Conservation (phyloP, 2,113 vertebrate genomes). For the Spheniscus mendiculus region DNA sequence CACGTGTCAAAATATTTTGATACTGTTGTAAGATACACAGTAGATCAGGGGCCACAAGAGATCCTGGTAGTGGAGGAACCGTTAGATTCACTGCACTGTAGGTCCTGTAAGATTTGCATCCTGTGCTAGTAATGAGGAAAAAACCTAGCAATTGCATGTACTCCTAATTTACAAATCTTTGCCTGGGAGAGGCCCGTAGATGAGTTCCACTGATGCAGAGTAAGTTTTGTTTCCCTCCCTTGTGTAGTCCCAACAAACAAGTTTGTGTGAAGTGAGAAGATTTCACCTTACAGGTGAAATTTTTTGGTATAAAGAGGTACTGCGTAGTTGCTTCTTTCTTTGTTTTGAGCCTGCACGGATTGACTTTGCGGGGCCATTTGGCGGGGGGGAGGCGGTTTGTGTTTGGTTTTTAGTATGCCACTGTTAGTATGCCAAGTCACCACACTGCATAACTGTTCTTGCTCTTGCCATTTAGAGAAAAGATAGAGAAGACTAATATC, state of each 20-base stretch:
- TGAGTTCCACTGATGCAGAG: not conserved
- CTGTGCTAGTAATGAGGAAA: not conserved
- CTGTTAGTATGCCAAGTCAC: not conserved
- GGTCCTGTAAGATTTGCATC: not conserved
- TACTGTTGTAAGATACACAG: not conserved
- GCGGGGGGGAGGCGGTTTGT: fast-evolving
- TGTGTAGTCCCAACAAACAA: not conserved
- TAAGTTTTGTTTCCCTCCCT: not conserved
- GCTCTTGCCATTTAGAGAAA: slow-evolving; percentile 76
- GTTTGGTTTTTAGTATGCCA: not conserved
- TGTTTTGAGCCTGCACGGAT: not conserved
- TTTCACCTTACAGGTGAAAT: not conserved
- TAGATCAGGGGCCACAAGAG: not conserved
- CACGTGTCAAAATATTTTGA: not conserved
- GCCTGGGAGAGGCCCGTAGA: not conserved
- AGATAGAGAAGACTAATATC: slow-evolving; percentile 69
- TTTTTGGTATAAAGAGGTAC: not conserved
- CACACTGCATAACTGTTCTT: not conserved
- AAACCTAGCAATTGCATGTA: not conserved
- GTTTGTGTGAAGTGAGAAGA: not conserved
- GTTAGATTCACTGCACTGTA: not conserved
- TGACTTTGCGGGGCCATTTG: not conserved
- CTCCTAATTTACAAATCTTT: not conserved
- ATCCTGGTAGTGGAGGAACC: not conserved
- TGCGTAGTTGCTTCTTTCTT: not conserved